phyloP scores from a whole-genome alignment of 2,888 invertebrate genomes.

The Lasioglossum marginatum region DNA sequence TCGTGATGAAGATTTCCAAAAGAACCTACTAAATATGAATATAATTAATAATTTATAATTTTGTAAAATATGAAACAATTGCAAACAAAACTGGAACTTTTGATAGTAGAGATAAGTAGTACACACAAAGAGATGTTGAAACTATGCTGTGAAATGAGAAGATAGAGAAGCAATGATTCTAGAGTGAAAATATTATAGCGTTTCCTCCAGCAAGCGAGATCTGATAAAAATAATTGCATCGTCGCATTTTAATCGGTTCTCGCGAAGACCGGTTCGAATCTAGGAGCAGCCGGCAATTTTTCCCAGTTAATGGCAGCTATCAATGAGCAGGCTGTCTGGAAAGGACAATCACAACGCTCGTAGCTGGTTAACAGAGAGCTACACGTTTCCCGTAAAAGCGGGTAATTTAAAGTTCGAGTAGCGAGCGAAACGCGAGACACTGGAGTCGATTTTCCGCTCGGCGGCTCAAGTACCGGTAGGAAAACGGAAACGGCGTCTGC shows the following conservation, averaged over 20 bases:
- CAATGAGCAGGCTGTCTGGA: not conserved
- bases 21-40: not conserved
- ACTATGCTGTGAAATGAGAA: not conserved
- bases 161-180: not conserved
- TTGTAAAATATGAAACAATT: not conserved
- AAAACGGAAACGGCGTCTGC: constrained; percentile 27
- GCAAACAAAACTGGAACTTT: not conserved
- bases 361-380: constrained; percentile 1
- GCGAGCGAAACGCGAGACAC: not conserved
- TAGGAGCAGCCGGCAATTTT: not conserved
- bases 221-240: not conserved
- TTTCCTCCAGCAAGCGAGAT: not conserved
- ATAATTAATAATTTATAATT: not conserved
- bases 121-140: not conserved
- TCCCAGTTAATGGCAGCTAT: not conserved
- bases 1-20: not conserved
- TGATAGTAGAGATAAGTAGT: not conserved
- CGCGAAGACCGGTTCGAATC: not conserved
- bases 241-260: not conserved
- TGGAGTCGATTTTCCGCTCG: constrained; percentile 34
- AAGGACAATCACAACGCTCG: not conserved
- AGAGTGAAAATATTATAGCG: not conserved
- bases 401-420: not conserved
- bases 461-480: constrained; percentile 25
- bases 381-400: not conserved